Conservation (phyloP, 2,797 vertebrate species). For the Luscinia megarhynchos region DNA sequence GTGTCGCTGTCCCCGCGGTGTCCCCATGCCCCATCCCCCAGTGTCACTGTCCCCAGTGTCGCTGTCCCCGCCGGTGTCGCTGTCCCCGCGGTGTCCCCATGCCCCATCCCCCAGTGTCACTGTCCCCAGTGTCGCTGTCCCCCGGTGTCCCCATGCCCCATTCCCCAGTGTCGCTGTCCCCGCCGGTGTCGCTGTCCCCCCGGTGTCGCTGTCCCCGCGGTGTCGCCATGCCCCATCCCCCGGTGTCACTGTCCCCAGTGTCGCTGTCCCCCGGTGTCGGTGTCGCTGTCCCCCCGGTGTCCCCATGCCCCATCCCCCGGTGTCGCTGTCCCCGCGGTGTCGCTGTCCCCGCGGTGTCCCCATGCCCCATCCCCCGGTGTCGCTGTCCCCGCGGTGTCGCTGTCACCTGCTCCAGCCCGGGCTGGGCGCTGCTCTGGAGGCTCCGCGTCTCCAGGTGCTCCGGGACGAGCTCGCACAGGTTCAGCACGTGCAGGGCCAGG, state of each 20-base stretch:
- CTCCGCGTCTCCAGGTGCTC: neutral
- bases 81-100: too few relatives aligned
- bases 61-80: neutral
- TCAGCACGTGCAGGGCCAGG: slow-evolving; percentile 76
- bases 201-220: too few relatives aligned
- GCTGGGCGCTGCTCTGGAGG: too few relatives aligned
- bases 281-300: too few relatives aligned
- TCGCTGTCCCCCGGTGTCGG: neutral
- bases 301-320: too few relatives aligned
- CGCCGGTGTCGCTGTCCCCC: neutral
- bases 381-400: too few relatives aligned
- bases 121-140: neutral
- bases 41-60: neutral
- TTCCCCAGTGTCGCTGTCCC: too few relatives aligned
- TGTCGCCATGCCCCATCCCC: too few relatives aligned
- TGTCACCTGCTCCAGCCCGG: slow-evolving; percentile 74
- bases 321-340: too few relatives aligned
- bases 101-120: too few relatives aligned
- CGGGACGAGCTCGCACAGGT: slow-evolving; percentile 64
- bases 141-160: neutral
- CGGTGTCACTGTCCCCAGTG: neutral
- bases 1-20: neutral
- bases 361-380: neutral
- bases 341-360: neutral
- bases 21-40: too few relatives aligned